Evolutionary conservation across 2,888 invertebrate species (phyloP).

Genomic region (Trisateles emortualis): DNA sequence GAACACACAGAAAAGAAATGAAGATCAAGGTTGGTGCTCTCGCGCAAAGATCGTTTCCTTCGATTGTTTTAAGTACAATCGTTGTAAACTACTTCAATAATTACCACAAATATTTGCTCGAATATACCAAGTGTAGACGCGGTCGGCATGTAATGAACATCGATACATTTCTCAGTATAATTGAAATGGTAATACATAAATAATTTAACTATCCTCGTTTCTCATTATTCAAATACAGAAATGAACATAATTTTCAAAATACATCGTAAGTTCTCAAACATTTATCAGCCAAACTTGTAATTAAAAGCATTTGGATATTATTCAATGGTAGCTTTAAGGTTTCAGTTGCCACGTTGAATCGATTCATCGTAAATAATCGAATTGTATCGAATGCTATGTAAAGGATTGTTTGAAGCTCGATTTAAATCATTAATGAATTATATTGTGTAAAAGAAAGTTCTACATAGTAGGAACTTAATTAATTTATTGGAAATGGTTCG

Average conservation of each 20-base stretch:
- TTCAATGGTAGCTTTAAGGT: slow-evolving; percentile 37
- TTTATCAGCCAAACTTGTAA: slow-evolving; percentile 39
- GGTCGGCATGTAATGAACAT: too few relatives aligned
- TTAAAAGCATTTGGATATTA: slow-evolving; percentile 36
- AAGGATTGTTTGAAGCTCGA: slow-evolving; percentile 23
- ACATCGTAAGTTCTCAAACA: slow-evolving; percentile 31
- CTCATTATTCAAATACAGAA: slow-evolving; percentile 1
- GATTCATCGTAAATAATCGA: slow-evolving; percentile 52
- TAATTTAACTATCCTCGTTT: neutral
- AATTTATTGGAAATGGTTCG: neutral
- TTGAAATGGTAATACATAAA: neutral
- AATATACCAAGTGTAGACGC: too few relatives aligned
- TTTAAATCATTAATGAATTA: slow-evolving; percentile 38
- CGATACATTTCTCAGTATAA: neutral
- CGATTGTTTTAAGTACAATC: too few relatives aligned
- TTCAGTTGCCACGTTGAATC: slow-evolving; percentile 38
- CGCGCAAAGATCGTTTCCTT: too few relatives aligned
- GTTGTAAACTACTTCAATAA: too few relatives aligned
- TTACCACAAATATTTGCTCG: too few relatives aligned
- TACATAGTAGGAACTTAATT: slow-evolving; percentile 3
- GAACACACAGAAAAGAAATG: too few relatives aligned
- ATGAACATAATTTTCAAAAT: neutral
- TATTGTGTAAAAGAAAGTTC: slow-evolving; percentile 28
- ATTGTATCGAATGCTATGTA: slow-evolving; percentile 35
- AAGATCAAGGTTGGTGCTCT: too few relatives aligned